Percentiles rank a stretch among this genome's conserved stretches.
Conservation (phyloP, 64 coral and sea anemone species). For the Montipora capricornis region DNA sequence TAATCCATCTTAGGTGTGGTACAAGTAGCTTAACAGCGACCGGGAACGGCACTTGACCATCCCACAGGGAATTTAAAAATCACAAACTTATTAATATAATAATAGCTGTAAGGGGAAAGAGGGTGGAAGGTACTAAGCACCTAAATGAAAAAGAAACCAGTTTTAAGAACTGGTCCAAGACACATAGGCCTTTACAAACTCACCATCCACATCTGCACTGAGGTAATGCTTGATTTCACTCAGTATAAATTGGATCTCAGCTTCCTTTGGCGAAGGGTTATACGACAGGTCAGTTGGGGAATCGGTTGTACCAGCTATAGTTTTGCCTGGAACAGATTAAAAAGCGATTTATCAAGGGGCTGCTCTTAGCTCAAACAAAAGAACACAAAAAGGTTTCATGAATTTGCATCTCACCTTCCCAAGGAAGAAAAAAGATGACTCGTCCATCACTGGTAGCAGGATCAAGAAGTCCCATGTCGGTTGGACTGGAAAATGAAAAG, state of each 20-base stretch:
- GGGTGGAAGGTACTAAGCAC: no score
- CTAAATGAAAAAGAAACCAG: neutral
- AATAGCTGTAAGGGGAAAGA: no score
- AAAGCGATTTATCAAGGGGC: neutral
- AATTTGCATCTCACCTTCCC: constrained; percentile 78
- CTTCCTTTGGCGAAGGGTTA: constrained; percentile 84
- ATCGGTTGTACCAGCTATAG: constrained; percentile 95
- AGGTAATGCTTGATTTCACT: constrained; percentile 97
- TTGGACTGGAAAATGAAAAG: constrained; percentile 68
- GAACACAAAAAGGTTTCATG: neutral
- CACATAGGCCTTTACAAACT: neutral
- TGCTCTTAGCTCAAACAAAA: neutral
- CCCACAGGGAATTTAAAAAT: no score
- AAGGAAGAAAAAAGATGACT: constrained; percentile 96
- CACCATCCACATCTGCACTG: constrained; percentile 86
- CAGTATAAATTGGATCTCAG: constrained; percentile 96
- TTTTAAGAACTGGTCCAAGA: neutral
- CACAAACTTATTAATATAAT: no score
- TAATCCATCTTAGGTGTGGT: no score
- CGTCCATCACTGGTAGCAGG: constrained; percentile 97
- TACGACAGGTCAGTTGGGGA: constrained; percentile 82
- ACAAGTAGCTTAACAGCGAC: no score
- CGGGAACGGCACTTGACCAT: no score
- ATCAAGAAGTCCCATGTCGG: constrained; percentile 88
- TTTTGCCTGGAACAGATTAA: constrained; percentile 68